Conservation (phyloP, 1,140 invertebrate genomes). For the Antheraea mylitta region DNA sequence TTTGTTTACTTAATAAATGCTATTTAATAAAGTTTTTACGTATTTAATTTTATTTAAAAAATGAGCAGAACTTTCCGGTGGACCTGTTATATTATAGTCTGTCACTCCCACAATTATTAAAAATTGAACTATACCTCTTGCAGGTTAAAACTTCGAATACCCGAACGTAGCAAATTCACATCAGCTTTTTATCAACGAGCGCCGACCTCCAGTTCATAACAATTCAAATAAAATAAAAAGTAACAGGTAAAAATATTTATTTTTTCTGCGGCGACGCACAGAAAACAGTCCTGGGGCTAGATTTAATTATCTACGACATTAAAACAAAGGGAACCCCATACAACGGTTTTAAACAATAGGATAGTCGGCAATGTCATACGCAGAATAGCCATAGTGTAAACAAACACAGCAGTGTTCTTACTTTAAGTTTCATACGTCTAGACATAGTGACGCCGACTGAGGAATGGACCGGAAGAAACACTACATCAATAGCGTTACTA, state of each 20-base stretch:
- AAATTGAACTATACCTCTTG: too few species aligned
- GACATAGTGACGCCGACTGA: neutral
- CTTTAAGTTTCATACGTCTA: neutral
- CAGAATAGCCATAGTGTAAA: neutral
- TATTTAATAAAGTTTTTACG: too few species aligned
- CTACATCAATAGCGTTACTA: neutral
- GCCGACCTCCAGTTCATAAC: too few species aligned
- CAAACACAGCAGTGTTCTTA: neutral
- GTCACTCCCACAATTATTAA: too few species aligned
- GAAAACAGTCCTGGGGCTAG: neutral
- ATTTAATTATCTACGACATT: neutral
- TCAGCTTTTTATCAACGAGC: too few species aligned
- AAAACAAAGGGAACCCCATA: neutral
- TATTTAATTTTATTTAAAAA: too few species aligned
- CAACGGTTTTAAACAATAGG: neutral
- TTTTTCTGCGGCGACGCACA: neutral
- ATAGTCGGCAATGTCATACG: neutral
- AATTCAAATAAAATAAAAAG: neutral
- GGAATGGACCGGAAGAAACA: neutral
- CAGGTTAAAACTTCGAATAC: too few species aligned
- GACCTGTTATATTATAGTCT: too few species aligned
- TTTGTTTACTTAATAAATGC: too few species aligned
- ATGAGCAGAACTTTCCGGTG: too few species aligned
- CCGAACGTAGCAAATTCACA: too few species aligned
- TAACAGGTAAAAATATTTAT: neutral